Percentiles rank a stretch among this genome's conserved stretches.
Evolutionary conservation across 2,797 vertebrate genomes (phyloP).

Genomic region (Odontamblyopus lacepedii): DNA sequence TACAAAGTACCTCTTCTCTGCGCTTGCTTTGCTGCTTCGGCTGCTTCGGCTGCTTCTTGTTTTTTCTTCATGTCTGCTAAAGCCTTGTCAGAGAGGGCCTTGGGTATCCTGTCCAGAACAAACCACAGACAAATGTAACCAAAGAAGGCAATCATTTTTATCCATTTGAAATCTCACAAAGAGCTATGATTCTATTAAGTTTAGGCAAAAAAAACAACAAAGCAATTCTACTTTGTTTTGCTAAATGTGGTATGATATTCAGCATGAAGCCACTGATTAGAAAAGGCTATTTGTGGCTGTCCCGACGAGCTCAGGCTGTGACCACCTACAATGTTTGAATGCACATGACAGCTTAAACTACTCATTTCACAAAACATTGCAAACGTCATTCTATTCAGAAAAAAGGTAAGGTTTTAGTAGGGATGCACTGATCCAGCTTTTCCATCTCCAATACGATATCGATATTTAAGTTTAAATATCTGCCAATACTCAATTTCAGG

Average conservation of each 20-base stretch:
- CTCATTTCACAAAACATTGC: no score
- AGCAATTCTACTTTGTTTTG: conserved; percentile 20
- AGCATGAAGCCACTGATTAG: conserved; percentile 31
- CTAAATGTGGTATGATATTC: conserved; percentile 21
- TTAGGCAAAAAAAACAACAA: conserved; percentile 6
- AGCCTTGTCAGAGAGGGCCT: conserved; percentile 84
- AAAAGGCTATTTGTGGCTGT: conserved; percentile 22
- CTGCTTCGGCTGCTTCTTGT: conserved; percentile 60
- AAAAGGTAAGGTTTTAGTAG: no score
- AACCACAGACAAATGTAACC: conserved; percentile 33
- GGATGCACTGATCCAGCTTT: no score
- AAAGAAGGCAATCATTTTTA: conserved; percentile 30
- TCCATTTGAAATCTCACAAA: conserved; percentile 20
- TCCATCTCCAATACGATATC: no score
- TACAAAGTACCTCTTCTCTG: conserved; percentile 75
- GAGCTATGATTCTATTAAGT: conserved; percentile 20
- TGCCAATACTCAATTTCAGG: no score
- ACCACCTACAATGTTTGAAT: conserved; percentile 17
- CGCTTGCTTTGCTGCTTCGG: conserved; percentile 59
- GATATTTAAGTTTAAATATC: no score
- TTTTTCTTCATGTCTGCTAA: conserved; percentile 76
- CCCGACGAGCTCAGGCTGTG: conserved; percentile 13
- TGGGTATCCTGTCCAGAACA: conserved; percentile 85
- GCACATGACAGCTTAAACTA: no score
- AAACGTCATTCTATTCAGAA: no score